A percentile compares a stretch with the other conserved stretches of the same genome.
These are phyloP conservation scores for Stercorarius parasiticus DNA, from an alignment of 2,113 vertebrate genomes.

Conservation along the genomic window DNA sequence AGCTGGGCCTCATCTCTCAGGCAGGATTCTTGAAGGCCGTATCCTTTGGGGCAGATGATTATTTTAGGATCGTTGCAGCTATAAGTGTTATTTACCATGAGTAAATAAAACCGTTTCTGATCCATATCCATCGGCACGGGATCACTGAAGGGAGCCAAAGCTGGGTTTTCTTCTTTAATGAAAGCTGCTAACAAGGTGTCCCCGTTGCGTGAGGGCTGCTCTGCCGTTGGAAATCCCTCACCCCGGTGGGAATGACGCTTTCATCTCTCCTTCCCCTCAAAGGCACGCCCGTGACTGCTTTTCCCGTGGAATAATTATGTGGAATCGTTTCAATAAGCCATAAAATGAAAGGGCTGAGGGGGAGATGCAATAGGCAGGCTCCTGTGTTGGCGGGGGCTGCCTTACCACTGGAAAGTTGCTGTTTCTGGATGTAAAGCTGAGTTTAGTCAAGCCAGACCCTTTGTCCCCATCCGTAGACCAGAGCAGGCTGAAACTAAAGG, in stretches of 20 bases:
- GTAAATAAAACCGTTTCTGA: neutral
- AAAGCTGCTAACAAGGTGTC: neutral
- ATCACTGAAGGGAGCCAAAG: neutral
- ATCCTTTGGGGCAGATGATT: neutral
- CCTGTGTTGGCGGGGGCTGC: neutral
- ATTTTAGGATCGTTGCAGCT: neutral
- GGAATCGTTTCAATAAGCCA: neutral
- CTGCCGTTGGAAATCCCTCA: neutral
- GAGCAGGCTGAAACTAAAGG: neutral
- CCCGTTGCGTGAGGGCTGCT: neutral
- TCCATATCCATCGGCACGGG: fast-evolving
- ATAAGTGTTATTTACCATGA: neutral
- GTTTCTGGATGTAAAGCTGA: neutral
- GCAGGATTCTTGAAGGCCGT: neutral
- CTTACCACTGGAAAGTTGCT: neutral
- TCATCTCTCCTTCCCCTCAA: neutral
- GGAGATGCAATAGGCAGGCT: neutral
- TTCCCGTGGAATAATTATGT: neutral
- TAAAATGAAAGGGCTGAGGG: neutral
- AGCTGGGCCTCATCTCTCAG: neutral
- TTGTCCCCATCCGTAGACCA: neutral
- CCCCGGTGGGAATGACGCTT: neutral
- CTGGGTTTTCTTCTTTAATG: neutral
- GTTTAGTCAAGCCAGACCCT: neutral
- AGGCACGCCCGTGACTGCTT: fast-evolving